Conservation (phyloP, 2,113 vertebrate genomes). For the Aegithalos caudatus region DNA sequence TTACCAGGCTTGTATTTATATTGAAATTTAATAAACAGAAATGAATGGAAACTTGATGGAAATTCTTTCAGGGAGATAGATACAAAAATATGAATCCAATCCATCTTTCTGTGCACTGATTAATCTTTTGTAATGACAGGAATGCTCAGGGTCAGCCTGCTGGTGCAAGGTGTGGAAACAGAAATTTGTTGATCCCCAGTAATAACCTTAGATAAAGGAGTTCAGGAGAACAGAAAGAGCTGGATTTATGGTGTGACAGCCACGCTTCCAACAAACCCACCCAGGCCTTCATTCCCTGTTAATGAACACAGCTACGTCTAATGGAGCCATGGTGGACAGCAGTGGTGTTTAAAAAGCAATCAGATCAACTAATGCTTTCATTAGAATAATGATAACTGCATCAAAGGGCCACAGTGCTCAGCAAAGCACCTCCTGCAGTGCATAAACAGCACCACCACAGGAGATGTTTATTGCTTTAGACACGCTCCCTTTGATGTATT, state of each 20-base stretch:
- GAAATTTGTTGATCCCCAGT: background rate
- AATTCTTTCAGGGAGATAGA: background rate
- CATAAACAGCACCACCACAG: constrained; percentile 52
- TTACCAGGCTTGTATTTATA: background rate
- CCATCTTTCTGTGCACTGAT: background rate
- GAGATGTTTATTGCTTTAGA: constrained; percentile 68
- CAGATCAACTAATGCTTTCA: constrained; percentile 61
- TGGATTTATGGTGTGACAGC: background rate
- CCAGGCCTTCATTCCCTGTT: background rate
- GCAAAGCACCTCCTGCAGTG: constrained; percentile 38
- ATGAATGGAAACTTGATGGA: background rate
- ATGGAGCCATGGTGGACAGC: constrained; percentile 1
- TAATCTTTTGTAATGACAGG: background rate
- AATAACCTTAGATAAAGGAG: background rate
- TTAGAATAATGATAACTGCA: constrained; percentile 60
- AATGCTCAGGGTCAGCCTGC: background rate
- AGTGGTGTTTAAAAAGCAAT: constrained; percentile 59
- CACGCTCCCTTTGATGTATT: constrained; percentile 69
- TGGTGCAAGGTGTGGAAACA: background rate
- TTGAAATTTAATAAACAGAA: background rate
- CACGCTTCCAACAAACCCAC: background rate
- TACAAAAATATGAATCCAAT: background rate
- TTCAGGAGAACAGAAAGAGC: background rate
- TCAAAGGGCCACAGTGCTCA: constrained; percentile 49
- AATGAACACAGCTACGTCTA: background rate